These are phyloP conservation scores for Bacillus rossius DNA, from an alignment of 1,140 invertebrate genomes.

Conservation along the genomic window DNA sequence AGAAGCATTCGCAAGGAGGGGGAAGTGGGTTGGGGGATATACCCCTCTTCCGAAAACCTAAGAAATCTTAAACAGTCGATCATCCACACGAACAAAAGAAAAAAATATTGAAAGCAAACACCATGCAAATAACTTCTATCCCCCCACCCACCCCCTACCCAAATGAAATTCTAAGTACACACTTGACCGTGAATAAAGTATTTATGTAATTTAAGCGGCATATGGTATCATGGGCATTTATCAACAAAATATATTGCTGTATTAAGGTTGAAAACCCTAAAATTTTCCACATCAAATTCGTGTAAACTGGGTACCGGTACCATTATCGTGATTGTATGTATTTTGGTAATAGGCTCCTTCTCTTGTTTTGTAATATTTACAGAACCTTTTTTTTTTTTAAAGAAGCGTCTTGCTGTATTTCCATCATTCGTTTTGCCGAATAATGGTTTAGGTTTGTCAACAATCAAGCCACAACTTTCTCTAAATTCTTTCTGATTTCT, in stretches of 20 bases:
- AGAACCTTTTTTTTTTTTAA: constrained; percentile 6
- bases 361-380: constrained; percentile 15
- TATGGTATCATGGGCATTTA: constrained; percentile 26
- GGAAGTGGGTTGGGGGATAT: no score
- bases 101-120: no score
- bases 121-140: no score
- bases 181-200: constrained; percentile 22
- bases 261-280: constrained; percentile 23
- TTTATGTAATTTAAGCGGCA: constrained; percentile 35
- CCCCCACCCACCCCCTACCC: no score
- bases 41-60: no score
- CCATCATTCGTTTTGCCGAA: constrained; percentile 23
- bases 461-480: constrained; percentile 9
- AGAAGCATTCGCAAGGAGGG: no score
- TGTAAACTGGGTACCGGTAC: constrained; percentile 13
- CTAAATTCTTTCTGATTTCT: constrained; percentile 20
- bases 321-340: constrained; percentile 9
- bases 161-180: no score
- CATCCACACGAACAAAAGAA: no score
- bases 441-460: constrained; percentile 19
- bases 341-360: constrained; percentile 17
- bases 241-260: constrained; percentile 24
- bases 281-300: constrained; percentile 27
- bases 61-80: no score
- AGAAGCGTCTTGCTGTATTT: constrained; percentile 20